These are phyloP conservation scores for Parapristionchus giblindavisi DNA, from an alignment of 2,888 invertebrate genomes.

Conservation along the genomic window DNA sequence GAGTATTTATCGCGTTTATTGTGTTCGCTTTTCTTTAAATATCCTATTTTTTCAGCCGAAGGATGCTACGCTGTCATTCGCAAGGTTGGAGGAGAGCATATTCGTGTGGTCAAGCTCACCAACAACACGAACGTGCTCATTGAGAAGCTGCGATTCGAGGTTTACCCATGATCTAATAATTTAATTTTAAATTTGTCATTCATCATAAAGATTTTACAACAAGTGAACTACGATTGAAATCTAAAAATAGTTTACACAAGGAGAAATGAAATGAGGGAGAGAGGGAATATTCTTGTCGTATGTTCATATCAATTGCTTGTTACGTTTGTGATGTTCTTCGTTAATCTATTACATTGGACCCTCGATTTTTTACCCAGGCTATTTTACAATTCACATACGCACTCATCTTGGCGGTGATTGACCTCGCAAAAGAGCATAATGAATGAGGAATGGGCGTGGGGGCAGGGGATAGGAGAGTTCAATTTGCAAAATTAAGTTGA, in stretches of 20 bases:
- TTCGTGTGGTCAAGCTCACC: constrained; percentile 53
- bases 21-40: background rate
- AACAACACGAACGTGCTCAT: constrained; percentile 55
- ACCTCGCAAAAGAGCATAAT: too few species aligned
- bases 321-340: too few species aligned
- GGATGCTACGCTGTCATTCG: constrained; percentile 36
- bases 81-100: constrained; percentile 61
- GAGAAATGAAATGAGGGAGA: background rate
- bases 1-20: too few species aligned
- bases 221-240: background rate
- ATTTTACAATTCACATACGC: too few species aligned
- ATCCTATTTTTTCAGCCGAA: constrained; percentile 26
- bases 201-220: background rate
- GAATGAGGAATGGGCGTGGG: too few species aligned
- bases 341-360: too few species aligned
- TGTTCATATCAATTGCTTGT: too few species aligned
- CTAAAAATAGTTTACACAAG: background rate
- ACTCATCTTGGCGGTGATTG: too few species aligned
- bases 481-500: too few species aligned
- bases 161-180: background rate
- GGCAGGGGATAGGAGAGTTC: too few species aligned
- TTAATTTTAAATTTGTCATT: background rate
- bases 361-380: too few species aligned
- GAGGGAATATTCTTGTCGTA: too few species aligned
- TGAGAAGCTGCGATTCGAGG: constrained; percentile 60